Base-by-base conservation (phyloP, 2,888 invertebrate genomes). In the Pseudeuparius sepicola region DNA sequence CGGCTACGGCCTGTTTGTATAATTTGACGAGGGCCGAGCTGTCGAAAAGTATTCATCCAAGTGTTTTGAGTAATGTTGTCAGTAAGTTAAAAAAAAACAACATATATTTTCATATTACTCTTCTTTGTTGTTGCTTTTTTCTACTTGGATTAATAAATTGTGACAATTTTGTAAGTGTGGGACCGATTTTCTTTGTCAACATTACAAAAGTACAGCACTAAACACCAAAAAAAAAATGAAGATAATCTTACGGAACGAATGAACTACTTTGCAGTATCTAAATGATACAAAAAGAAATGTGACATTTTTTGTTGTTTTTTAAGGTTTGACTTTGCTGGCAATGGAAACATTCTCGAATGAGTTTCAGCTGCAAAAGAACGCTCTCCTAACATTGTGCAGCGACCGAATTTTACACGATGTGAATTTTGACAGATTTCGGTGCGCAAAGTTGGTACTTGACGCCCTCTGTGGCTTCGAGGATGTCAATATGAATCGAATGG, bases 381-480 rank as follows among this genome's bases (percentile, higher is more conserved):
- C 76, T 2, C 58, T 83, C 42, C 60, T 83, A 30, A 82, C 78
- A 2, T 61, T 83, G 29, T 83, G 83, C 59, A 80, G 78, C 55
- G 82, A 83, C 55, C 65, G 79, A 45, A 78, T 83, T 40, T 63
- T 83, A n/a, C 78, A 80, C 50, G 77, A 80, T 46, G 76, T 78
- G 48, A 61, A 65, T 25, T 77, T 78, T 56, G 72, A 60, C 36
- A 46, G 57, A 33, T 59, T 56, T 50, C 68, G 73, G 34, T 82
- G 82, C 54, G 79, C 79, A 14, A 67, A 68, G 39, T 42, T 81
- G 32, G 82, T 82, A 12, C 66, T 83, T 65, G 78, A 82, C 47
- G 76, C 77, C 44, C 63, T 83, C 36, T 77, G 77, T 49, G 61
- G 67, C 7, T 80, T 78, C 53, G 73, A 77, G 29, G 79, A 81